Conservation (phyloP, 2,888 invertebrate genomes). For the Hypolimnas misippus region DNA sequence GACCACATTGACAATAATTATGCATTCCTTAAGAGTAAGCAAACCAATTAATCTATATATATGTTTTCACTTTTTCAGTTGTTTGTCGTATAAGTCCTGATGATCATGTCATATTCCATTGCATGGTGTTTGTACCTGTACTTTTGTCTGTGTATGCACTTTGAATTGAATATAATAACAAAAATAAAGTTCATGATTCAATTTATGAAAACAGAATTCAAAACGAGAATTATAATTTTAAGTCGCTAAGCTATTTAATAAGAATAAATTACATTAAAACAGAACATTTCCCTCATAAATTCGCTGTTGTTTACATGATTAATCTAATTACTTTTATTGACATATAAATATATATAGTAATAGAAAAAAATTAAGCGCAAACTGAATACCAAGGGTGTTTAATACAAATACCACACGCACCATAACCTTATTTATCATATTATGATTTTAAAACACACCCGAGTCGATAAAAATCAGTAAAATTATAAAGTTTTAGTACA, state of each 20-base stretch:
- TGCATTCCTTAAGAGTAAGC: conserved; percentile 18
- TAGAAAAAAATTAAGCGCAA: too few relatives aligned
- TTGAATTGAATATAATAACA: conserved; percentile 6
- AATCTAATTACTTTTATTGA: too few relatives aligned
- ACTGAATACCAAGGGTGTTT: too few relatives aligned
- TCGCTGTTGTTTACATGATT: too few relatives aligned
- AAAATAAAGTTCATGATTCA: neutral
- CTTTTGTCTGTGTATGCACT: too few relatives aligned
- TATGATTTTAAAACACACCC: neutral
- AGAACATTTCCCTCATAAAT: too few relatives aligned
- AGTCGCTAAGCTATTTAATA: too few relatives aligned
- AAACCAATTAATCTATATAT: conserved; percentile 8
- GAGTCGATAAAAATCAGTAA: neutral
- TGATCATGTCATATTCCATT: conserved; percentile 4
- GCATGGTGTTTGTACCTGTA: conserved; percentile 6
- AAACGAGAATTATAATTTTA: too few relatives aligned
- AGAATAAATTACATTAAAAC: too few relatives aligned
- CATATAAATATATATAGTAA: too few relatives aligned
- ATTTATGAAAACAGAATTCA: neutral
- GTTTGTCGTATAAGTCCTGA: neutral
- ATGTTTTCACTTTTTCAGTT: neutral
- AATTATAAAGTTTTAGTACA: neutral
- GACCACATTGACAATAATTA: neutral
- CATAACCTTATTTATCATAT: too few relatives aligned
- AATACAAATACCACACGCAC: too few relatives aligned